Conservation (phyloP, 2,797 vertebrate species). For the Hoplostethus atlanticus region DNA sequence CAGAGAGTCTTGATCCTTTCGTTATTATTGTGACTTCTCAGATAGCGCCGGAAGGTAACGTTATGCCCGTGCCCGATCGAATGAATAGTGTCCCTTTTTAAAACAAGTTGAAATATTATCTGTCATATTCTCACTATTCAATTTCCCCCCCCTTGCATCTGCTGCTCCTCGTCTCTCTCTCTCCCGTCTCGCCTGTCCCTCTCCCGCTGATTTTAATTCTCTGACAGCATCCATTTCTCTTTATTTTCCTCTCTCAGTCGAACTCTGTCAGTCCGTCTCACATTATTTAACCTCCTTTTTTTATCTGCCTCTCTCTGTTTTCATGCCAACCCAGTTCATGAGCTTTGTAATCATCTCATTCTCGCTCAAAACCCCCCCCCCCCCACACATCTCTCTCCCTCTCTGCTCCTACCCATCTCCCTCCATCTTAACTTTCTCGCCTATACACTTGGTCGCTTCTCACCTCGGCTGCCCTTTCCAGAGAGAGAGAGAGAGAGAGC, state of each 20-base stretch:
- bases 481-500: constrained; percentile 1
- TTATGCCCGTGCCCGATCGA: constrained; percentile 1
- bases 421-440: constrained; percentile 12
- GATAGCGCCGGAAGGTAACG: constrained; percentile 30
- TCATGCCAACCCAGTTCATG: constrained; percentile 36
- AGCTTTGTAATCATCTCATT: constrained; percentile 61
- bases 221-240: constrained; percentile 55
- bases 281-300: constrained; percentile 59
- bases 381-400: constrained; percentile 15
- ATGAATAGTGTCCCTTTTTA: constrained; percentile 27
- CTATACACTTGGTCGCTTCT: constrained; percentile 26
- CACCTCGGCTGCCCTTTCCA: constrained; percentile 56
- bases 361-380: neutral
- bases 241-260: constrained; percentile 47
- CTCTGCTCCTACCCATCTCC: constrained; percentile 10
- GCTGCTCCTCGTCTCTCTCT: constrained; percentile 37
- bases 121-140: constrained; percentile 33
- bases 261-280: constrained; percentile 26
- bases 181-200: neutral
- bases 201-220: constrained; percentile 14
- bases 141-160: neutral
- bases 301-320: constrained; percentile 42
- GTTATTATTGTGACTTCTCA: constrained; percentile 32
- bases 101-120: constrained; percentile 34
- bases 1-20: constrained; percentile 21